Evolutionary conservation across 2,888 invertebrate genomes (phyloP), one percentile per base, ranked within the genome.

Genomic region (Cerastis rubricosa): DNA sequence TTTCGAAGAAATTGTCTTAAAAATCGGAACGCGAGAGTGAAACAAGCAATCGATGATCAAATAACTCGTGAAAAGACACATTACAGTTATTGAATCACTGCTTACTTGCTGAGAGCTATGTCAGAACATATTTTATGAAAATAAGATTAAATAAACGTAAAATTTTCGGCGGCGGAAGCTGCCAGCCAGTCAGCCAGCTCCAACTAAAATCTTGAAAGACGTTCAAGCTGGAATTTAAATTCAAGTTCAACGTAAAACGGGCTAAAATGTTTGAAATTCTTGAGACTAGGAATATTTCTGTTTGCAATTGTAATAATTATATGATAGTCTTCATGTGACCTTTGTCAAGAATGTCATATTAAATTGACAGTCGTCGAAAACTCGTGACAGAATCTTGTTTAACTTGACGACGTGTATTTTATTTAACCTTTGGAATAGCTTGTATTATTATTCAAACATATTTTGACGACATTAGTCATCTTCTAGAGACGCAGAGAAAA

Each of bases 281-380:
- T 66, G 8, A 35, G 25, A 76, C 40, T 11, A 19, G 43, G 2
- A 19, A 59, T 51, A 54, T 72, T 43, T 65, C 25, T 35, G 22
- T 29, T 22, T 14, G 19, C 45, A 40, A 35, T 51, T 4, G 6
- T 17, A 61, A 70, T 75, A 54, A 75, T 14, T 19, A 2, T 14
- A 2, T 14, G 70, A 35, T 19, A 5, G 19, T 25, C 8, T 35
- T 12, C 14, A 8, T 22, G n/a, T 63, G 57, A 70, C 49, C 29
- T 81, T 77, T 57, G 1, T n/a, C 57, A 35, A 54, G 17, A 81
- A 81, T 72, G 66, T 81, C 81, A 76, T 81, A 76, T 59, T 45
- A 72, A 81, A 81, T 76, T 69, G 25, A 17, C 64, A 66, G 29
- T 49, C 25, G 0, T 68, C 29, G 35, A 29, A 64, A 54, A 43